Conservation (phyloP, 2,797 vertebrate genomes). For the Muraenolepis orangiensis region DNA sequence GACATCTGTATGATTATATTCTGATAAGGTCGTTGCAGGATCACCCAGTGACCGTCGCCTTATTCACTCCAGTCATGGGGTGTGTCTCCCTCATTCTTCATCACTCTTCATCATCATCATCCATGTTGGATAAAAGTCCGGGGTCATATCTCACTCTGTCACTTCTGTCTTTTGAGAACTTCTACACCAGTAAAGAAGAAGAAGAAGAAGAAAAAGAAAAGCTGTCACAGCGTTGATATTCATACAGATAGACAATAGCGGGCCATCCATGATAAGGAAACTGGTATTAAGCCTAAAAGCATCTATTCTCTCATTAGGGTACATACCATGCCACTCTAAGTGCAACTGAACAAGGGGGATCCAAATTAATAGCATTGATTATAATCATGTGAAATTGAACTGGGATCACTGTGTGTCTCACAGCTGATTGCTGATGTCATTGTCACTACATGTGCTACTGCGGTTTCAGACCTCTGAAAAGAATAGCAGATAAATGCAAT, state of each 20-base stretch:
- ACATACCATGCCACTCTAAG: slow-evolving; percentile 32
- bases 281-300: slow-evolving; percentile 36
- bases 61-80: slow-evolving; percentile 48
- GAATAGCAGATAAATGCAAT: slow-evolving; percentile 77
- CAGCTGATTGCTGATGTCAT: background rate
- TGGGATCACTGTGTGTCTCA: background rate
- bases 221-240: slow-evolving; percentile 33
- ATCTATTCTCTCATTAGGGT: background rate
- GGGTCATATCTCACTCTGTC: background rate
- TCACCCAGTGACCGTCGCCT: background rate
- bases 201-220: background rate
- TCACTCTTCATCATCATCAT: background rate
- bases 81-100: slow-evolving; percentile 51
- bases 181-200: slow-evolving; percentile 42
- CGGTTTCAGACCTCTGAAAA: slow-evolving; percentile 51
- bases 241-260: slow-evolving; percentile 31
- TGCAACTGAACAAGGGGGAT: slow-evolving; percentile 16
- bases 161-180: slow-evolving; percentile 32
- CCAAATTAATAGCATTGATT: background rate
- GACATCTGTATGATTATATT: slow-evolving; percentile 42
- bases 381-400: background rate
- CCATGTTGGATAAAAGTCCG: slow-evolving; percentile 27
- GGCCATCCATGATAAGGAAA: slow-evolving; percentile 38
- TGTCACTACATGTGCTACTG: background rate
- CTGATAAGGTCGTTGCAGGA: slow-evolving; percentile 62